phyloP scores from a whole-genome alignment of 2,888 invertebrate genomes.

The Taenaris catops region DNA sequence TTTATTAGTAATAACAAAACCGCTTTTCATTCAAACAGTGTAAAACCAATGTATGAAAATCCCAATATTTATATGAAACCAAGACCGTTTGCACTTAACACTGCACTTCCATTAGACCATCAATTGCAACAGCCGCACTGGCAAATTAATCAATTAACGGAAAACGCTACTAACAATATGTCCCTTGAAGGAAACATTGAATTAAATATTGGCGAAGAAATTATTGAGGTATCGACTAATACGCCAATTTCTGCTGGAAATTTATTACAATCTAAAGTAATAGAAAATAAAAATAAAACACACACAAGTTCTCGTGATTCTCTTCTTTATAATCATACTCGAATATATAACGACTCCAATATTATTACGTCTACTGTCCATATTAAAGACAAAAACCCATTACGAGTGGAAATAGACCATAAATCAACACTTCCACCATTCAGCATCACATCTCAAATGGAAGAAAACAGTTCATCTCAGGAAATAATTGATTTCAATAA shows the following conservation, averaged over 20 bases:
- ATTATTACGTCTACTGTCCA: conserved; percentile 73
- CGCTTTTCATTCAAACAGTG: conserved; percentile 52
- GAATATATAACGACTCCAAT: conserved; percentile 44
- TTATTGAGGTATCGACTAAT: conserved; percentile 36
- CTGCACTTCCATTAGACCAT: conserved; percentile 52
- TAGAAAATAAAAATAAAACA: conserved; percentile 31
- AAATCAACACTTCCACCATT: conserved; percentile 51
- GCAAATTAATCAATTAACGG: conserved; percentile 69
- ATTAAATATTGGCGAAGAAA: conserved; percentile 68
- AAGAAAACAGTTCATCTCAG: conserved; percentile 48
- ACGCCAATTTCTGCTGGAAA: conserved; percentile 34
- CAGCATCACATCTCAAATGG: conserved; percentile 42
- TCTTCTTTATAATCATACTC: conserved; percentile 21
- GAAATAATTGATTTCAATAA: no score
- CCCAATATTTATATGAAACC: conserved; percentile 50
- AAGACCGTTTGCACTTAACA: conserved; percentile 61
- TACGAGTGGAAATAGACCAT: conserved; percentile 52
- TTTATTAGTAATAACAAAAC: conserved; percentile 53
- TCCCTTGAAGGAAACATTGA: conserved; percentile 64
- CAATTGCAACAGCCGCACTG: conserved; percentile 72
- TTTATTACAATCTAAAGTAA: conserved; percentile 24
- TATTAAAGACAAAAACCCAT: conserved; percentile 64
- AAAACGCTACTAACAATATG: conserved; percentile 55
- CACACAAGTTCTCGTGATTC: conserved; percentile 8
- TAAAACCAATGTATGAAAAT: conserved; percentile 49